Percentiles rank a stretch among this genome's conserved stretches.
phyloP scores from a whole-genome alignment of 2,888 invertebrate genomes.

The Chaetogeoica ovagalla region DNA sequence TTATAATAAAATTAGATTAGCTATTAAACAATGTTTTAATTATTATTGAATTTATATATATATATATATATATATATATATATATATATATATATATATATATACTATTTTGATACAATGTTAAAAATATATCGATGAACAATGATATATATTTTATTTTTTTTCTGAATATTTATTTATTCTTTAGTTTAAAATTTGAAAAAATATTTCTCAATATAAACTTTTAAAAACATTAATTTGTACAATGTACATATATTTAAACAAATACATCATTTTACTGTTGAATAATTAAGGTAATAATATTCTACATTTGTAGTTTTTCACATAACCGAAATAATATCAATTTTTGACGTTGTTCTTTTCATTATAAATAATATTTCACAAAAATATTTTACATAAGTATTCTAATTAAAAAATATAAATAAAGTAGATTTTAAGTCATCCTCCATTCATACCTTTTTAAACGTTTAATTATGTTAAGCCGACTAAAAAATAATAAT shows the following conservation, averaged over 20 bases:
- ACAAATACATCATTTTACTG: neutral
- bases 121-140: no score
- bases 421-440: neutral
- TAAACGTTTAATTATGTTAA: neutral
- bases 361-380: neutral
- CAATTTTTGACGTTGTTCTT: neutral
- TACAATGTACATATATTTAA: neutral
- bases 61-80: no score
- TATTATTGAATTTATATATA: no score
- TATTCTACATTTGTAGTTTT: neutral
- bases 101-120: no score
- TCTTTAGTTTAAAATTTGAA: no score
- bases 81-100: no score
- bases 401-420: neutral
- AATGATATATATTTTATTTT: no score
- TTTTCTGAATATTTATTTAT: no score
- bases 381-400: constrained; percentile 1
- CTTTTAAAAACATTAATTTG: no score
- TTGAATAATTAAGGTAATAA: neutral
- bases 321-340: neutral
- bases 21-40: no score
- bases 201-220: neutral
- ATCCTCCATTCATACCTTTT: neutral
- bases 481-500: neutral
- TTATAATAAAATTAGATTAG: no score